phyloP scores from a whole-genome alignment of 2,888 invertebrate species.

The Polymixis lichenea region DNA sequence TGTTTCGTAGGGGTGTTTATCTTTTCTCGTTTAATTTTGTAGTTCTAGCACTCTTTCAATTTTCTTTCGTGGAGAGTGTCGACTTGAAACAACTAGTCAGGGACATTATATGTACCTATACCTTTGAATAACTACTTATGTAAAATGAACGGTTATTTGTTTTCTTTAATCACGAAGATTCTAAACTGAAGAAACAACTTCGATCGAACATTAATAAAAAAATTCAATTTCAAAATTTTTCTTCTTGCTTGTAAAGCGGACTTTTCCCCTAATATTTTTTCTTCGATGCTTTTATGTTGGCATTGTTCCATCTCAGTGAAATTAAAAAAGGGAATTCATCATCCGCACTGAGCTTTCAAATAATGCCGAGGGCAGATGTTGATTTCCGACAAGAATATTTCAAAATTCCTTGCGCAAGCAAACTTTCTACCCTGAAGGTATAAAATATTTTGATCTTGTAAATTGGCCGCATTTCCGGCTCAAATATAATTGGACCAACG shows the following conservation, averaged over 20 bases:
- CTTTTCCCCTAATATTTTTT: constrained; percentile 50
- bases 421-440: constrained; percentile 20
- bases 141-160: background rate
- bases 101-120: no score
- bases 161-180: constrained; percentile 29
- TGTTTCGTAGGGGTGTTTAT: constrained; percentile 8
- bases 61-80: background rate
- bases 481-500: constrained; percentile 22
- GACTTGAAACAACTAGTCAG: background rate
- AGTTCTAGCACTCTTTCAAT: background rate
- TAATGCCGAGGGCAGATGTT: constrained; percentile 51
- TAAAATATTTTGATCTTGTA: constrained; percentile 14
- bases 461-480: constrained; percentile 14
- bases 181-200: constrained; percentile 25
- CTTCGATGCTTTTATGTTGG: constrained; percentile 60
- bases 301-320: constrained; percentile 64
- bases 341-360: constrained; percentile 49
- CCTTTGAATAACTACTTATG: background rate
- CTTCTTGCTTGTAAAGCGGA: constrained; percentile 18
- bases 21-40: background rate
- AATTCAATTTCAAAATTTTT: constrained; percentile 46
- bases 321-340: constrained; percentile 60
- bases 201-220: constrained; percentile 49
- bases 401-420: constrained; percentile 6
- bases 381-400: constrained; percentile 34